These are phyloP conservation scores for Leptopilina syphax DNA, from an alignment of 2,888 invertebrate genomes.

Conservation along the genomic window DNA sequence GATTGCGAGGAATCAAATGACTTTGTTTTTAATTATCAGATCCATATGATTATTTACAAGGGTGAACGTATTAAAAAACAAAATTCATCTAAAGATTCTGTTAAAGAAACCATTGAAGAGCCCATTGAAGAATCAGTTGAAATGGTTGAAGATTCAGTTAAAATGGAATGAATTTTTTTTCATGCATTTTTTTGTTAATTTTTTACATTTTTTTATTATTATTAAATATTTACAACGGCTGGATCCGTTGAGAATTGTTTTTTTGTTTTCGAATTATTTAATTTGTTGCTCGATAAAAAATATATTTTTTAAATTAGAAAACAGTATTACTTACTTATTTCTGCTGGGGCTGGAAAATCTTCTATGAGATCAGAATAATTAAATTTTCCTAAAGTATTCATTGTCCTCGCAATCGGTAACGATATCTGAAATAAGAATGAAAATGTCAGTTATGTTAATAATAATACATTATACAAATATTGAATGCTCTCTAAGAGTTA, in stretches of 20 bases:
- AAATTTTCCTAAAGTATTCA: constrained; percentile 15
- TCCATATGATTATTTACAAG: constrained; percentile 81
- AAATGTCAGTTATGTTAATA: no score
- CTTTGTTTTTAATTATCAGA: constrained; percentile 68
- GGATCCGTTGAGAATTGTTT: neutral
- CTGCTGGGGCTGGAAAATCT: neutral
- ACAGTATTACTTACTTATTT: neutral
- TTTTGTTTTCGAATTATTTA: neutral
- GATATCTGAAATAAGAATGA: neutral
- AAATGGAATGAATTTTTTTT: neutral
- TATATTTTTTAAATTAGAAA: neutral
- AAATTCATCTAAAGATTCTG: constrained; percentile 48
- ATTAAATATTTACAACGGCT: constrained; percentile 12
- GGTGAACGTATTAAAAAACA: constrained; percentile 51
- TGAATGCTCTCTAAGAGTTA: no score
- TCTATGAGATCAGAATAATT: constrained; percentile 1
- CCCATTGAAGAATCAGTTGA: neutral
- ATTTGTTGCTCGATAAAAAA: neutral
- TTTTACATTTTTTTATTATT: neutral
- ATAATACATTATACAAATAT: no score
- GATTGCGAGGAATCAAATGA: constrained; percentile 37
- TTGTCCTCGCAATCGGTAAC: constrained; percentile 9
- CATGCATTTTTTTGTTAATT: neutral
- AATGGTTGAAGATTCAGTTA: neutral
- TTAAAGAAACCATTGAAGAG: neutral